Percentiles rank a stretch among this genome's conserved stretches.
Evolutionary conservation across 2,797 vertebrate genomes (phyloP).

Genomic region (Coccyzus lansbergi): DNA sequence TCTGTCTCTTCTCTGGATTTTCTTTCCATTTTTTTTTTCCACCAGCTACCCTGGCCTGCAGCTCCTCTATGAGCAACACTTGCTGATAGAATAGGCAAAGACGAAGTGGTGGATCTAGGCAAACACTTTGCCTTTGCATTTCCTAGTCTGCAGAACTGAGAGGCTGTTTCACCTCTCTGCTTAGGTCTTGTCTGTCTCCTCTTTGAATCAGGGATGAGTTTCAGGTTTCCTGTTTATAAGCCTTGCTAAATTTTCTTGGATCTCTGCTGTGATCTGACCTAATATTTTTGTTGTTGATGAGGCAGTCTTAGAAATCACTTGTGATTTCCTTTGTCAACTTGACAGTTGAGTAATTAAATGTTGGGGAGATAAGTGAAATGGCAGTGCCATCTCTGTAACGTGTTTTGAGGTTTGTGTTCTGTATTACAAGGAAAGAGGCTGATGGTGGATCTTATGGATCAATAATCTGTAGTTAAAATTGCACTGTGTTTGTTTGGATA

Average conservation of each 20-base stretch:
- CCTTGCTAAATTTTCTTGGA: not conserved
- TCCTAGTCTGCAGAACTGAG: not conserved
- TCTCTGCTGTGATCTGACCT: constrained; percentile 4
- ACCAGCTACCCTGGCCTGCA: too few species aligned
- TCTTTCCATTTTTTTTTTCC: not conserved
- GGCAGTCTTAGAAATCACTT: not conserved
- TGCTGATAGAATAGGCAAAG: not conserved
- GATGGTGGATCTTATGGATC: not conserved
- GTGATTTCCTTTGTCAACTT: not conserved
- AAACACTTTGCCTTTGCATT: not conserved
- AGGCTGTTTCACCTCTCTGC: not conserved
- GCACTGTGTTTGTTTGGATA: not conserved
- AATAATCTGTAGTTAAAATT: not conserved
- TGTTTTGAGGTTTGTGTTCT: not conserved
- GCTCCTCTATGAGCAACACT: not conserved
- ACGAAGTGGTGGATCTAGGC: not conserved
- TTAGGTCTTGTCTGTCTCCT: not conserved
- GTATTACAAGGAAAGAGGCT: not conserved
- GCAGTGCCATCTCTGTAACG: not conserved
- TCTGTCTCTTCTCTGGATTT: not conserved
- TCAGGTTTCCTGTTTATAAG: not conserved
- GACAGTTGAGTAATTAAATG: not conserved
- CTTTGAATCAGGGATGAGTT: not conserved
- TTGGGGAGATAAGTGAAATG: not conserved
- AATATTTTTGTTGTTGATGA: constrained; percentile 11